These are phyloP conservation scores for Tapirus indicus DNA, from an alignment of 2,797 vertebrate species.

Conservation along the genomic window DNA sequence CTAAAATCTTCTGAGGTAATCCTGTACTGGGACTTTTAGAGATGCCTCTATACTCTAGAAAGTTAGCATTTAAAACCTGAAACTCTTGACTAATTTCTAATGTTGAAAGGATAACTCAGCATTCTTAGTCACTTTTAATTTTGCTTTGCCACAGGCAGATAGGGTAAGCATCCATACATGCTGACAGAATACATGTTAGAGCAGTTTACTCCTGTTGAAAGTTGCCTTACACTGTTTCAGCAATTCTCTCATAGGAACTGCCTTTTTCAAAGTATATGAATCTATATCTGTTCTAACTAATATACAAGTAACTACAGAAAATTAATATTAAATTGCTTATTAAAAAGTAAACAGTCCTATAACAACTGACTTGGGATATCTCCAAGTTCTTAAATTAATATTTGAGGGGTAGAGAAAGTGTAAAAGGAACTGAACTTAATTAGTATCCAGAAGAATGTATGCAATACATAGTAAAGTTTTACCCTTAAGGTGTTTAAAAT, in stretches of 20 bases:
- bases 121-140: conserved; percentile 57
- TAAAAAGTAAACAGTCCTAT: not conserved
- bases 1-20: conserved; percentile 4
- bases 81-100: conserved; percentile 52
- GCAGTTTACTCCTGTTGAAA: not conserved
- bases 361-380: not conserved
- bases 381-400: conserved; percentile 17
- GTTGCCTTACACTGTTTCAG: not conserved
- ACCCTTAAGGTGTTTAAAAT: not conserved
- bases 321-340: conserved; percentile 32
- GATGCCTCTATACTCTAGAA: not conserved
- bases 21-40: not conserved
- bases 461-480: not conserved
- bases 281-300: not conserved
- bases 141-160: conserved; percentile 52
- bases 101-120: conserved; percentile 43
- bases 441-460: not conserved
- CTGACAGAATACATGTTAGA: not conserved
- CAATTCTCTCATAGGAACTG: not conserved
- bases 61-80: conserved; percentile 21
- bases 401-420: not conserved
- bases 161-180: not conserved
- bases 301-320: not conserved
- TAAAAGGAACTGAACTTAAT: not conserved
- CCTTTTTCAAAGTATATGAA: not conserved